Conservation (phyloP, 2,888 invertebrate species). For the Brenthis daphne region DNA sequence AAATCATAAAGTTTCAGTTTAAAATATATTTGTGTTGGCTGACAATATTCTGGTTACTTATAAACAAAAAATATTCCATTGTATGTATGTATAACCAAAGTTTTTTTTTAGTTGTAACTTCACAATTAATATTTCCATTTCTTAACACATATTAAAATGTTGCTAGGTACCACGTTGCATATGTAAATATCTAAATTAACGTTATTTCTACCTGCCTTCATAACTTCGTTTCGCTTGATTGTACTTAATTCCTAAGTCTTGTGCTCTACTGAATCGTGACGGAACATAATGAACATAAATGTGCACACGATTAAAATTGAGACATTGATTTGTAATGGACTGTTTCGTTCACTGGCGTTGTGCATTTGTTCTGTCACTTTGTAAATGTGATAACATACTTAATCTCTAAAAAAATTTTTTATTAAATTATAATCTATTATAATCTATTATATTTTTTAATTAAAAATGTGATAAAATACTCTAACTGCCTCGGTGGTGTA, state of each 20-base stretch:
- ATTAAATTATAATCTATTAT: no score
- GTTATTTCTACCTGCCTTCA: conserved; percentile 37
- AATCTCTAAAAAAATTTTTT: no score
- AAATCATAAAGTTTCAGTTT: no score
- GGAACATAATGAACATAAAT: conserved; percentile 39
- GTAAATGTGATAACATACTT: conserved; percentile 4
- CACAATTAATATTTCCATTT: conserved; percentile 18
- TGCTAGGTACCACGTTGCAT: conserved; percentile 29
- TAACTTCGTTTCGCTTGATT: conserved; percentile 39
- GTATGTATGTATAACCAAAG: no score
- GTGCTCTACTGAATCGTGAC: conserved; percentile 39
- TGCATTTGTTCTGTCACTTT: conserved; percentile 25
- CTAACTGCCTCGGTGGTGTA: no score
- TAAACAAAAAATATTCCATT: no score
- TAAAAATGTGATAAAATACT: no score
- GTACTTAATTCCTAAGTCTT: conserved; percentile 35
- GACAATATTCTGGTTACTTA: background rate
- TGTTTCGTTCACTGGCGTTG: conserved; percentile 25
- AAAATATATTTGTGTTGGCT: no score
- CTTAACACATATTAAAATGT: conserved; percentile 38
- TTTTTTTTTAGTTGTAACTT: no score
- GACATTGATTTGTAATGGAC: conserved; percentile 41
- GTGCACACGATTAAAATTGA: conserved; percentile 39
- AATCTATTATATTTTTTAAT: no score
- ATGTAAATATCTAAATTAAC: conserved; percentile 36